These are phyloP conservation scores for Guaruba guarouba DNA, from an alignment of 2,113 vertebrate genomes.

Conservation along the genomic window DNA sequence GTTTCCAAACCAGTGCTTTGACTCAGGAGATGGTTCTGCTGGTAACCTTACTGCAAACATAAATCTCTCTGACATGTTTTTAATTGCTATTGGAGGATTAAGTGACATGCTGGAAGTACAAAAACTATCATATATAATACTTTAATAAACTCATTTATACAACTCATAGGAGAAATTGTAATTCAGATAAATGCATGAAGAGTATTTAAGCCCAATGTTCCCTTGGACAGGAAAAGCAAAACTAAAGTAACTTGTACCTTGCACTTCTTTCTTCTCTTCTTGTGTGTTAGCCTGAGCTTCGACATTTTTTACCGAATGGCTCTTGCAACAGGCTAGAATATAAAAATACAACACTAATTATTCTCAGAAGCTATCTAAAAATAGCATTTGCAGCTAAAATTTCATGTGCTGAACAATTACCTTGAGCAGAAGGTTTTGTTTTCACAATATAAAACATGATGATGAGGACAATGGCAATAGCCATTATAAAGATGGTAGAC, in stretches of 20 bases:
- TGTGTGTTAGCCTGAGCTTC: conserved; percentile 87
- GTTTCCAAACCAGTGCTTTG: background rate
- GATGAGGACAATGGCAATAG: conserved; percentile 96
- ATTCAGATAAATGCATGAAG: background rate
- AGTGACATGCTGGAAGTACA: background rate
- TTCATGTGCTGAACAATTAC: conserved; percentile 67
- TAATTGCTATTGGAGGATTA: background rate
- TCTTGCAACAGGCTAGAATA: conserved; percentile 88
- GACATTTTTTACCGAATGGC: conserved; percentile 87
- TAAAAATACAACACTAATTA: conserved; percentile 8
- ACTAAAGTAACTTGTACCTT: conserved; percentile 74
- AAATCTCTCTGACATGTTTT: background rate
- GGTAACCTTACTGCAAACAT: background rate
- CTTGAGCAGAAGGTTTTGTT: conserved; percentile 89
- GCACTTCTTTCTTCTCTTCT: conserved; percentile 93
- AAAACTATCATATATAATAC: background rate
- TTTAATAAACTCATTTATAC: background rate
- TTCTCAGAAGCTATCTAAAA: background rate
- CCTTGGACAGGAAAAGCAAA: background rate
- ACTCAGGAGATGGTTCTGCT: background rate
- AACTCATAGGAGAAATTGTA: background rate
- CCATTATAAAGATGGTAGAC: conserved; percentile 99
- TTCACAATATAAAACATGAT: conserved; percentile 99
- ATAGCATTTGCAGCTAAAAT: background rate
- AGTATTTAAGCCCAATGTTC: background rate